These are phyloP conservation scores for Microplitis mediator DNA, from an alignment of 1,140 invertebrate species.

Conservation along the genomic window DNA sequence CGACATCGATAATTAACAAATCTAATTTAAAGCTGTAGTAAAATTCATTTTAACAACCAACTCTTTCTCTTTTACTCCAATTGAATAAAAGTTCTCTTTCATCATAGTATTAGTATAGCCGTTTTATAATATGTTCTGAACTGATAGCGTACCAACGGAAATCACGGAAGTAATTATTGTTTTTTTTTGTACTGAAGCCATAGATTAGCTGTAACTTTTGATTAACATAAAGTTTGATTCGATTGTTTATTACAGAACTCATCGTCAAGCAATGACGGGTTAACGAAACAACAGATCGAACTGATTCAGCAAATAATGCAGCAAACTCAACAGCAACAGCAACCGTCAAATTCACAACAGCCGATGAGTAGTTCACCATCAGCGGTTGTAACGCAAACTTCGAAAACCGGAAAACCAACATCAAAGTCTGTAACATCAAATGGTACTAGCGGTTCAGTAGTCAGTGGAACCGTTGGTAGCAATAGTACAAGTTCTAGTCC, in stretches of 20 bases:
- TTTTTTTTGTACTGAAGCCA: too few relatives aligned
- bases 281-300: conserved; percentile 76
- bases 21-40: conserved; percentile 54
- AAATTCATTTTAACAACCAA: conserved; percentile 35
- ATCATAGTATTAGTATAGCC: too few relatives aligned
- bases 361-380: conserved; percentile 40
- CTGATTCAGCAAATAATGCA: conserved; percentile 81
- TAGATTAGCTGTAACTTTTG: too few relatives aligned
- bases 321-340: conserved; percentile 67
- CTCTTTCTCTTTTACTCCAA: background rate
- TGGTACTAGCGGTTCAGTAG: conserved; percentile 40
- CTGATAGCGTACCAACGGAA: too few relatives aligned
- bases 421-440: conserved; percentile 49
- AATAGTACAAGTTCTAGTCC: conserved; percentile 52
- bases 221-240: background rate
- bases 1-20: conserved; percentile 52
- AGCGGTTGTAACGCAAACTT: conserved; percentile 43
- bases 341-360: conserved; percentile 41
- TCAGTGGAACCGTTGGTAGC: conserved; percentile 28
- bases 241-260: conserved; percentile 49
- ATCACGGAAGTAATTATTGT: background rate
- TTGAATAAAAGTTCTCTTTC: too few relatives aligned
- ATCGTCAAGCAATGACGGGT: conserved; percentile 67
- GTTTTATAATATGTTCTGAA: too few relatives aligned
- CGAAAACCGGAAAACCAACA: conserved; percentile 52